Conservation (phyloP, 2,113 vertebrate genomes). For the Suricata suricatta region DNA sequence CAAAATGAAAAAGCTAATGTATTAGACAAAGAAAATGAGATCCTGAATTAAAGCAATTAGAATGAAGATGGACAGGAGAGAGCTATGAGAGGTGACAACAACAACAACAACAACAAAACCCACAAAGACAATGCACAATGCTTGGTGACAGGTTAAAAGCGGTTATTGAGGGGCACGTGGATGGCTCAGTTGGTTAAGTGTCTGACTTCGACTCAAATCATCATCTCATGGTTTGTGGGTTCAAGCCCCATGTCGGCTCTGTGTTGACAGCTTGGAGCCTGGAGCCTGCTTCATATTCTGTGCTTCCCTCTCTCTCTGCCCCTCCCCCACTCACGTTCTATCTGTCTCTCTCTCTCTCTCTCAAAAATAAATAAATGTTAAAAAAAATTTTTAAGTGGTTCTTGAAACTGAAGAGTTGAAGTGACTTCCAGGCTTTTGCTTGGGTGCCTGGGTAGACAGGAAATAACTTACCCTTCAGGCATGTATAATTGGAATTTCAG, state of each 20-base stretch:
- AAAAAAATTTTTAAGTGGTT: not conserved
- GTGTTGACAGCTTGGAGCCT: too few species aligned
- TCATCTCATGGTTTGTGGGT: too few species aligned
- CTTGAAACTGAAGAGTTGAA: not conserved
- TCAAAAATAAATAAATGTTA: too few species aligned
- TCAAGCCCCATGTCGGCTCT: too few species aligned
- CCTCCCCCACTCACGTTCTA: too few species aligned
- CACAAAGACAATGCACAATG: not conserved
- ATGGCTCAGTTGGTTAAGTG: too few species aligned
- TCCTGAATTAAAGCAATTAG: not conserved
- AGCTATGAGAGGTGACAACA: not conserved
- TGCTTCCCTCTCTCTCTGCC: too few species aligned
- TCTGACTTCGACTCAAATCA: too few species aligned
- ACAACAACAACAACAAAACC: too few species aligned
- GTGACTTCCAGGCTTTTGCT: not conserved
- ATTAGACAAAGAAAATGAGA: not conserved
- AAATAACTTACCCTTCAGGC: not conserved
- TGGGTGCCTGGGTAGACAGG: not conserved
- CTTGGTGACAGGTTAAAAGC: not conserved
- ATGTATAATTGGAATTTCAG: not conserved
- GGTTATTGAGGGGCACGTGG: too few species aligned
- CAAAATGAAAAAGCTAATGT: constrained; percentile 4
- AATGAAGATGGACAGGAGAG: not conserved
- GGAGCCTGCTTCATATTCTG: too few species aligned
- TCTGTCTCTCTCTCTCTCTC: too few species aligned